Evolutionary conservation across 1,140 invertebrate species (phyloP).

Genomic region (Heliconius melpomene): DNA sequence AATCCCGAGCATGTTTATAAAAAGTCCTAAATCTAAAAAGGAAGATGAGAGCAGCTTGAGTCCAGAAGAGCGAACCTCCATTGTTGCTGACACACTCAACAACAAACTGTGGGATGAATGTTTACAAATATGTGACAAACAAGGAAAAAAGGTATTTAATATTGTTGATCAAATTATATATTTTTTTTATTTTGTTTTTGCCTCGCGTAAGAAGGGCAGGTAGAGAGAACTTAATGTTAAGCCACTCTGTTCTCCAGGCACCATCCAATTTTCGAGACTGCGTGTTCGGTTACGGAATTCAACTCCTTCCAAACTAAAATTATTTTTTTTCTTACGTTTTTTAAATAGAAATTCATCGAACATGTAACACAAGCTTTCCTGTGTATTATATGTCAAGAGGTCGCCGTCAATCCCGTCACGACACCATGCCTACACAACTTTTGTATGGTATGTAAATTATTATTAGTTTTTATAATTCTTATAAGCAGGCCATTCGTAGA

Average conservation of each 20-base stretch:
- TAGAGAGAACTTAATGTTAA: too few species aligned
- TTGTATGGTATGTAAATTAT: constrained; percentile 83
- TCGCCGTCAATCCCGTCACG: constrained; percentile 88
- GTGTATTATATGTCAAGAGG: constrained; percentile 91
- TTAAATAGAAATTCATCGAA: constrained; percentile 82
- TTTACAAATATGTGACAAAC: constrained; percentile 62
- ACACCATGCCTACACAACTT: constrained; percentile 90
- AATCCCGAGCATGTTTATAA: constrained; percentile 49
- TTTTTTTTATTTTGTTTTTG: too few species aligned
- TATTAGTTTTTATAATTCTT: background rate
- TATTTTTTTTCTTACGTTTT: background rate
- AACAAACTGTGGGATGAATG: constrained; percentile 87
- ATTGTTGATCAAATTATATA: background rate
- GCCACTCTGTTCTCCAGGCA: too few species aligned
- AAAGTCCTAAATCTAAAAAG: constrained; percentile 43
- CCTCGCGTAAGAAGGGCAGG: too few species aligned
- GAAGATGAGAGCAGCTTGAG: constrained; percentile 47
- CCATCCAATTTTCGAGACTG: too few species aligned
- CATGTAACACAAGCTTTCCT: constrained; percentile 86
- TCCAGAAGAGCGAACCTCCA: constrained; percentile 78
- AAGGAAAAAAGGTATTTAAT: constrained; percentile 79
- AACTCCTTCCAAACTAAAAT: too few species aligned
- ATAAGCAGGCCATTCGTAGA: too few species aligned
- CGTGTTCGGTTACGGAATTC: background rate
- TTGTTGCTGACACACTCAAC: constrained; percentile 84